These are phyloP conservation scores for Idaea aversata DNA, from an alignment of 2,888 invertebrate species.

Conservation along the genomic window DNA sequence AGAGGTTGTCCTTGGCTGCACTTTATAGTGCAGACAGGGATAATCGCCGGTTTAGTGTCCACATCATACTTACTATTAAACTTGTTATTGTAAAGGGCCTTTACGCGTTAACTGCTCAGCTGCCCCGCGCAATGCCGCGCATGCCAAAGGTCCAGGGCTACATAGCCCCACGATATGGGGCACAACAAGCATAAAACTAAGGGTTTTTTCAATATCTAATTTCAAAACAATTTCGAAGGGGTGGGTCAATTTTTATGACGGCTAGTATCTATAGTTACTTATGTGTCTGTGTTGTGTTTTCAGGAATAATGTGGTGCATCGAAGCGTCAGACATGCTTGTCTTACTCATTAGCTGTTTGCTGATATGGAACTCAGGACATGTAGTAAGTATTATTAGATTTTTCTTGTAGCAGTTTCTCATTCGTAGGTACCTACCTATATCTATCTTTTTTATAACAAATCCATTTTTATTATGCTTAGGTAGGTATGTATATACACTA, in stretches of 20 bases:
- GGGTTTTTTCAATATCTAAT: neutral
- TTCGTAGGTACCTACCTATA: too few relatives aligned
- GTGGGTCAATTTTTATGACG: too few relatives aligned
- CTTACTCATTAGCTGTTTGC: slow-evolving; percentile 54
- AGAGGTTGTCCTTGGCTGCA: too few relatives aligned
- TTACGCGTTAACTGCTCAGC: too few relatives aligned
- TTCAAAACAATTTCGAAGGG: too few relatives aligned
- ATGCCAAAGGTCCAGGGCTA: neutral
- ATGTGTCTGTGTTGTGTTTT: slow-evolving; percentile 20
- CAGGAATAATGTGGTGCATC: slow-evolving; percentile 67
- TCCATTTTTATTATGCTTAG: neutral
- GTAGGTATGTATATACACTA: too few relatives aligned
- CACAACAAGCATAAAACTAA: neutral
- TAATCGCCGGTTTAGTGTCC: too few relatives aligned
- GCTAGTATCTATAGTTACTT: neutral
- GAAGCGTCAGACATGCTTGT: slow-evolving; percentile 64
- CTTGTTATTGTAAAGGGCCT: too few relatives aligned
- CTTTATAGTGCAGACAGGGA: too few relatives aligned
- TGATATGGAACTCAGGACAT: slow-evolving; percentile 59
- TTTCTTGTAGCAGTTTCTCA: too few relatives aligned
- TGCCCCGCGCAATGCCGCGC: neutral
- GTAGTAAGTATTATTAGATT: slow-evolving; percentile 42
- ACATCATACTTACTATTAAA: too few relatives aligned
- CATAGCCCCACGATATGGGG: neutral
- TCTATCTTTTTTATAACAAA: neutral